These are phyloP conservation scores for Thelaira solivaga DNA, from an alignment of 2,888 invertebrate species.

Conservation along the genomic window DNA sequence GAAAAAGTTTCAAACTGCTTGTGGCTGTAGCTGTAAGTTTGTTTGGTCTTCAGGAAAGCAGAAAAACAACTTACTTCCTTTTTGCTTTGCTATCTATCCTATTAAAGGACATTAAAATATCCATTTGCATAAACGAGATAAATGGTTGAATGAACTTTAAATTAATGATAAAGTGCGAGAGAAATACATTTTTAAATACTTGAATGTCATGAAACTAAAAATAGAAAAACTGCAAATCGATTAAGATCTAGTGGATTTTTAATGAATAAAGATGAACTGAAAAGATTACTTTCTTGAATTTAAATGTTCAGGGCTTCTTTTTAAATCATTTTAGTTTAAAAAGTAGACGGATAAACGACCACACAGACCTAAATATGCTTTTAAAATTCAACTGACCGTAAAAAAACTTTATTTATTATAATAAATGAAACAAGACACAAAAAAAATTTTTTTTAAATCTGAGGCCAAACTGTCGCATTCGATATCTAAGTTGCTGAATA, in stretches of 20 bases:
- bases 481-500: too few species aligned
- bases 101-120: conserved; percentile 39
- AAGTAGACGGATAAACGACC: too few species aligned
- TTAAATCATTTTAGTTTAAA: too few species aligned
- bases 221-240: neutral
- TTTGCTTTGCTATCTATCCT: neutral
- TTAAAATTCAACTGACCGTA: too few species aligned
- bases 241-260: neutral
- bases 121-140: conserved; percentile 55
- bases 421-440: too few species aligned
- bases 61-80: neutral
- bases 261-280: neutral
- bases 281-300: too few species aligned
- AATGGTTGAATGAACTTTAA: conserved; percentile 55
- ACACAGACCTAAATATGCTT: too few species aligned
- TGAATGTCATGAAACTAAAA: neutral
- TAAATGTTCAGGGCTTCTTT: too few species aligned
- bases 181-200: conserved; percentile 6
- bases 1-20: neutral
- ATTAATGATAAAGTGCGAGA: conserved; percentile 47
- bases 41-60: neutral
- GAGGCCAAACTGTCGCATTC: too few species aligned
- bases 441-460: too few species aligned
- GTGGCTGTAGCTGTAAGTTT: neutral
- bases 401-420: too few species aligned